Evolutionary conservation across 2,888 invertebrate species (phyloP).

Genomic region (Cataglyphis livida): DNA sequence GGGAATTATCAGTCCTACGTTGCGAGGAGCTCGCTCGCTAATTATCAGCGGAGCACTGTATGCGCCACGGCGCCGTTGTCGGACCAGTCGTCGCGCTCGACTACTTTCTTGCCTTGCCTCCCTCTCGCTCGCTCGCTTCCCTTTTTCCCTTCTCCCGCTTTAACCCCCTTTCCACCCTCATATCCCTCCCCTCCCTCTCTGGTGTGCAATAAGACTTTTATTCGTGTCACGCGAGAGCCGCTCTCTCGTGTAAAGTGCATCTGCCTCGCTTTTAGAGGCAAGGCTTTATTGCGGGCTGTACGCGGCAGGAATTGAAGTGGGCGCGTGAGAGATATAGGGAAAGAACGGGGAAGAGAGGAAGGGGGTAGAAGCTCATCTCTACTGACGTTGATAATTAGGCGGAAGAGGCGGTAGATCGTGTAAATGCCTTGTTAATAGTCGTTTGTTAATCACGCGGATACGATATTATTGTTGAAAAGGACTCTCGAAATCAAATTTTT

Average conservation of each 20-base stretch:
- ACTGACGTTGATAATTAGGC: slow-evolving; percentile 45
- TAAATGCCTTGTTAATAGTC: slow-evolving; percentile 46
- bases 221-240: slow-evolving; percentile 57
- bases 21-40: slow-evolving; percentile 66
- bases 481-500: slow-evolving; percentile 3
- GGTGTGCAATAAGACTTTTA: slow-evolving; percentile 60
- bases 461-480: slow-evolving; percentile 24
- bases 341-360: not conserved
- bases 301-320: slow-evolving; percentile 54
- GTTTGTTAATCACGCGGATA: slow-evolving; percentile 43
- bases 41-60: slow-evolving; percentile 71
- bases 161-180: not conserved
- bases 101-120: slow-evolving; percentile 49
- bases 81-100: slow-evolving; percentile 54
- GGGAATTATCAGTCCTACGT: slow-evolving; percentile 82
- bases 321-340: slow-evolving; percentile 20
- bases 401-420: slow-evolving; percentile 35
- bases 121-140: slow-evolving; percentile 26
- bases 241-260: slow-evolving; percentile 54
- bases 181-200: not conserved
- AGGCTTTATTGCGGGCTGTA: slow-evolving; percentile 54
- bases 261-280: slow-evolving; percentile 53
- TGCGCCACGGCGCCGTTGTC: slow-evolving; percentile 42
- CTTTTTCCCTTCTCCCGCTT: not conserved
- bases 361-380: not conserved